Evolutionary conservation across 2,113 vertebrate species (phyloP), one percentile per base, ranked within the genome.

Genomic region (Uropsilus gracilis): DNA sequence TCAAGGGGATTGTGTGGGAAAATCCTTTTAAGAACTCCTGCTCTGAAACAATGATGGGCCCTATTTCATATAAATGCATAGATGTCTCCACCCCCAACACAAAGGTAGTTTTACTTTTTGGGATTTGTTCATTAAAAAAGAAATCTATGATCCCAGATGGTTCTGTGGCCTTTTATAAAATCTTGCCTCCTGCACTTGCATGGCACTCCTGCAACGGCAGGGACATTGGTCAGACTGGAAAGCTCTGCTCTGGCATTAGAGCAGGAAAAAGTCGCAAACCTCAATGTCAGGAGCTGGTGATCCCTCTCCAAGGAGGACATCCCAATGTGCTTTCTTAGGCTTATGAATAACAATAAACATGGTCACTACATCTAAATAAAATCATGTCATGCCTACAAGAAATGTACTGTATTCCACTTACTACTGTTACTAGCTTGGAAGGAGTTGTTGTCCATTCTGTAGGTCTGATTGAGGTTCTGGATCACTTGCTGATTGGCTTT

Each of bases 371-470:
- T 37, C n/a, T 17, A 94, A 50, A 20, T 6, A 44, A 37, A 75
- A 66, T 80, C 48, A 48, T 12, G 1, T n/a, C 64, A 26, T 3
- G 1, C 2, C 12, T 0, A 46, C 3, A 28, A 61, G 63, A 24
- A 46, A 83, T 0, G 6, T 12, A 57, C 6, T 0, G 24, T 9
- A 8, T 55, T 63, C 9, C 50, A 96, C 97, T 97, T 93, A 97
- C 97, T 97, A 18, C 53, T 90, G 3, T 48, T 6, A 7, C 68
- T 5, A 13, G 75, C 93, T 64, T 95, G 97, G 82, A 98, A 98
- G 32, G 98, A 95, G 4, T 0, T 44, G 0, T 73, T 4, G 34
- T 92, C 92, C 86, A 97, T 24, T 3, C 3, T 76, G 77, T 98
- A 98, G 0, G 1, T 76, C 26, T 94, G 6, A 53, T 96, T 73